Evolutionary conservation across 2,888 invertebrate genomes (phyloP), one percentile per base, ranked within the genome.

Genomic region (Glomeris marginata): DNA sequence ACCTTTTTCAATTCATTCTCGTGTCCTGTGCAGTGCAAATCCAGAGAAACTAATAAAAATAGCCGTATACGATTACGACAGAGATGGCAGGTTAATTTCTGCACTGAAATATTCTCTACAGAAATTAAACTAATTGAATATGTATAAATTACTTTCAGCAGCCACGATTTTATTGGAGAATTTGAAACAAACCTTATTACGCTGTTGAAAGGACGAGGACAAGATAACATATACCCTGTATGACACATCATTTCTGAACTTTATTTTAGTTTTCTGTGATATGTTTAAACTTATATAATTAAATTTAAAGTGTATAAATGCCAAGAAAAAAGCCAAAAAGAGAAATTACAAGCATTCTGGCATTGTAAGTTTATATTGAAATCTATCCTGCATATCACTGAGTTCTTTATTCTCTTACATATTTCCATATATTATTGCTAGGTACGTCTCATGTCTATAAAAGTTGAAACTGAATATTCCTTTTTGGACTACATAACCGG

Each of bases 321-420:
- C 64, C 18, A 66, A 68, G 57, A 72, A 72, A 54, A 64, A 66
- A 56, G 64, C 62, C 1, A 72, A 72, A 58, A 73, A 72, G 59
- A 67, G 65, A 53, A 60, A 60, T 37, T 72, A 73, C 59, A 69
- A 65, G 53, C 64, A 71, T 57, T 72, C 73, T 28, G 74, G 74
- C 21, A 57, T 59, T 53, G 64, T 66, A 57, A 56, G 58, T 52
- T 49, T 10, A 53, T 61, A 5, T 34, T 43, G n/a, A 11, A 42
- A 21, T 16, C 3, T 16, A 28, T 47, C 8, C 10, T 38, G 2
- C 28, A 28, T 28, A 28, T 28, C 8, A 28, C 28, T 28, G n/a
- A n/a, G n/a, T n/a, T n/a, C n/a, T n/a, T n/a, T n/a, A n/a, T n/a
- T n/a, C n/a, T n/a, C n/a, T n/a, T n/a, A n/a, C n/a, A n/a, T n/a